Base-by-base conservation (phyloP, 2,113 vertebrate species). In the Rafetus swinhoei region DNA sequence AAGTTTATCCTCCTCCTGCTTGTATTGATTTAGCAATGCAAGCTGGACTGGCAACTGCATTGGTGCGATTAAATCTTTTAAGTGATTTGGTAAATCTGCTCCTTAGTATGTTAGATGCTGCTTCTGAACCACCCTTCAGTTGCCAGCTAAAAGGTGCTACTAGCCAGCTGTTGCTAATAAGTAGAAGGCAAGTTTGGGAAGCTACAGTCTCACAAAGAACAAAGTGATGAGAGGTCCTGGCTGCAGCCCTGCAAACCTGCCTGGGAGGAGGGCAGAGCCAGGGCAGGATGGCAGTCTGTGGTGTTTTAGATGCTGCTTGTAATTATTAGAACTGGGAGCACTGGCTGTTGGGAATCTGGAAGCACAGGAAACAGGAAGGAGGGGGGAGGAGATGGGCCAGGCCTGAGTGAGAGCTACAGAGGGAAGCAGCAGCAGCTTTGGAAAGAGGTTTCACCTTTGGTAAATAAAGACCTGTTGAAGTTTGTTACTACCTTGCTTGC, bases 21-120 rank as follows among this genome's bases (percentile, higher is more conserved):
- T 69, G 62, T 18, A 32, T n/a, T 39, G 56, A 84, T 94, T 92
- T 65, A 84, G 65, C 39, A n/a, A 19, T 60, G 85, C 69, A 90
- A 95, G 82, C 82, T 7, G 55, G 93, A 35, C 62, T 93, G 83
- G 81, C 62, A 50, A 85, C 80, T 54, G 90, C 62, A 69, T 81
- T 32, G 32, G 8, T 60, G 91, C 22, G 94, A 93, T 86, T 91
- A 95, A 95, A 94, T 11, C 88, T 77, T 77, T 79, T 84, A 82
- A 82, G 89, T 92, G 88, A 92, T 83, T 85, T 92, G 57, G 65
- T 77, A 93, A 79, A 93, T 90, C 85, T 94, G 45, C 81, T 92
- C 27, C 85, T 95, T 92, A 82, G 21, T 76, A 69, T 15, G 16
- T 29, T n/a, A 69, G 62, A n/a, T 69, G 32, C 62, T 69, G 32